Evolutionary conservation across 1,140 invertebrate genomes (phyloP), one percentile per base, ranked within the genome.

Genomic region (Dendroctonus ponderosae): DNA sequence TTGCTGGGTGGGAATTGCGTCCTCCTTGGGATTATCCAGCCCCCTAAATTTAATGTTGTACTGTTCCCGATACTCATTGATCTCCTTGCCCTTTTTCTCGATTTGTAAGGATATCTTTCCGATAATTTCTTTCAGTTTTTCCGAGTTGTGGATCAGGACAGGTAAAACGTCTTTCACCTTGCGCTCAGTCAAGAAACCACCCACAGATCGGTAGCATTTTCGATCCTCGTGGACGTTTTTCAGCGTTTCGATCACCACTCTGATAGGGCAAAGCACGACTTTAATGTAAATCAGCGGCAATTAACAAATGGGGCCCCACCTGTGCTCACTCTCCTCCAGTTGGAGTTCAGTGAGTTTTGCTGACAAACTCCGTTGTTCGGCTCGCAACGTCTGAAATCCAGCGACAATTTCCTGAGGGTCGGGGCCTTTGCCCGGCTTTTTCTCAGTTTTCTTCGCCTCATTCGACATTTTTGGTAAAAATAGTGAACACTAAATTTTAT

Each of bases 201-300:
- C 96, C 69, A 98, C 88, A 84, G 97, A 88, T 75, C 94, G 86
- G 77, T 91, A 98, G 79, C 96, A 98, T 79, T 94, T 96, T 72
- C 94, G 86, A 51, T 88, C 86, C 15, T 85, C 86, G 72, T 94
- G 90, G 4, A 96, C 89, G 58, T 89, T 89, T 80, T 94, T 90
- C 49, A 99, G 80, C 38, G 94, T 96, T 72, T 97, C 95, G 72
- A 97, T 91, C 7, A 98, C 96, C 75, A 97, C 88, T 80, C 96
- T 98, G 80, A 71, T 87, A 83, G 46, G 14, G 14, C 15, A 15
- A 9, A 15, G n/a, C 12, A 14, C 12, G 37, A 9, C n/a, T 41
- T 66, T 41, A 9, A 14, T 8, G 39, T 39, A 40, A 61, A 40
- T 56, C 9, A 56, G 6, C 7, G 40, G 9, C 43, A 40, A 48